A percentile compares a stretch with the other conserved stretches of the same genome.
phyloP scores from a whole-genome alignment of 1,140 invertebrate genomes.

The Notospermus geniculatus region DNA sequence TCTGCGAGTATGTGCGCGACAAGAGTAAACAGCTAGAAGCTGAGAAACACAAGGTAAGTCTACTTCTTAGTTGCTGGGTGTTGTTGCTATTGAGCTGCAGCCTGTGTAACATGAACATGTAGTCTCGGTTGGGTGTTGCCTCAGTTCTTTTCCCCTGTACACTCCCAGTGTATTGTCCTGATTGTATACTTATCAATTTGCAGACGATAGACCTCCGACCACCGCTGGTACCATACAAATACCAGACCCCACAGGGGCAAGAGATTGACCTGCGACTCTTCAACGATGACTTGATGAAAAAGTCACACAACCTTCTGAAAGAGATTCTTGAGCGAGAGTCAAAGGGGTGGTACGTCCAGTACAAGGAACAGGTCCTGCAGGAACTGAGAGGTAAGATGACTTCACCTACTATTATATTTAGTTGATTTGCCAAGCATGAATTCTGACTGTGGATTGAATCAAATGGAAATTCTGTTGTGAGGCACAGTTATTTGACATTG shows the following conservation, averaged over 20 bases:
- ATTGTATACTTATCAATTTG: too few relatives aligned
- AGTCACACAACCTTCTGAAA: constrained; percentile 75
- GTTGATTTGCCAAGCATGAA: too few relatives aligned
- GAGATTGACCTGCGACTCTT: constrained; percentile 56
- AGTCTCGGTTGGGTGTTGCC: too few relatives aligned
- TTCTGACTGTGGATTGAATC: too few relatives aligned
- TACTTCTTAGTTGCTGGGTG: too few relatives aligned
- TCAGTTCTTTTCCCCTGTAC: too few relatives aligned
- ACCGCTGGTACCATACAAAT: constrained; percentile 77
- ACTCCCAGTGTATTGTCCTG: too few relatives aligned
- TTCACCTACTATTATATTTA: too few relatives aligned
- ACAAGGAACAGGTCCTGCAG: constrained; percentile 82
- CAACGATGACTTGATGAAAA: constrained; percentile 72
- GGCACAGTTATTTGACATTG: too few relatives aligned
- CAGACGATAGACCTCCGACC: constrained; percentile 55
- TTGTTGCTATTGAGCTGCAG: too few relatives aligned
- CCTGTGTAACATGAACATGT: too few relatives aligned
- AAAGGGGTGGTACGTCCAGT: constrained; percentile 89
- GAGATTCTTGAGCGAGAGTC: constrained; percentile 82
- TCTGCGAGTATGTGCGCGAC: constrained; percentile 45
- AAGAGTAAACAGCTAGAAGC: constrained; percentile 31
- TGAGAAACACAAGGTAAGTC: constrained; percentile 37
- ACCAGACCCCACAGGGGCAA: constrained; percentile 73
- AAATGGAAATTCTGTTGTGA: too few relatives aligned
- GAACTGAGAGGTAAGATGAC: constrained; percentile 72